Evolutionary conservation across 2,888 invertebrate genomes (phyloP).

Genomic region (Tinea trinotella): DNA sequence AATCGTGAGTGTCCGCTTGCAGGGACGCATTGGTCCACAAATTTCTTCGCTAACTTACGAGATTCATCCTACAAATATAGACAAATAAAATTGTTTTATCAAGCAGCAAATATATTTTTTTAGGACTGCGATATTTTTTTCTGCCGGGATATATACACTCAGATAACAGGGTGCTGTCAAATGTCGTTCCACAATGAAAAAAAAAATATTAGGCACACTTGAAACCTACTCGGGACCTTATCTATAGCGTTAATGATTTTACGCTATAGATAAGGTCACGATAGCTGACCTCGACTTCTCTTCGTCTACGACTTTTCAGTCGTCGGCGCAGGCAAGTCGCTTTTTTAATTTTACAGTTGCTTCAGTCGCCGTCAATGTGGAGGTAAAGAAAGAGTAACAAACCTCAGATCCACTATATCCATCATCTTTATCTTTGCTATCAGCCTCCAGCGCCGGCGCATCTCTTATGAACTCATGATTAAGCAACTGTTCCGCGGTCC

Average conservation of each 20-base stretch:
- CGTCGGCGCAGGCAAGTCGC: too few species aligned
- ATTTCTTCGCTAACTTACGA: slow-evolving; percentile 32
- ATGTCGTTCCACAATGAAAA: too few species aligned
- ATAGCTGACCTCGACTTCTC: too few species aligned
- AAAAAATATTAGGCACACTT: too few species aligned
- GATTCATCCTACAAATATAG: slow-evolving; percentile 41
- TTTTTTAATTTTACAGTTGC: not conserved
- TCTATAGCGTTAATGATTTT: too few species aligned
- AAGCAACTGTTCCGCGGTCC: slow-evolving; percentile 82
- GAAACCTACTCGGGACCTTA: too few species aligned
- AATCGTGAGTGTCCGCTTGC: slow-evolving; percentile 78
- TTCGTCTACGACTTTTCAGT: too few species aligned
- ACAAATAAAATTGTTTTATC: not conserved
- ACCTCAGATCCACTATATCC: slow-evolving; percentile 49
- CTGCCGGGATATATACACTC: too few species aligned
- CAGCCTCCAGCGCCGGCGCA: slow-evolving; percentile 60
- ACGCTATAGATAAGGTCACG: too few species aligned
- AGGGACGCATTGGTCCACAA: slow-evolving; percentile 35
- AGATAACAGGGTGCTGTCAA: too few species aligned
- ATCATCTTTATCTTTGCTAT: slow-evolving; percentile 39
- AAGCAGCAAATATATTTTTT: not conserved
- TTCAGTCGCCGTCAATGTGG: too few species aligned
- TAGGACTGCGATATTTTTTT: too few species aligned
- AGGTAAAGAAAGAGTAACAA: slow-evolving; percentile 9
- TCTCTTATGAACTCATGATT: slow-evolving; percentile 80